Percentiles rank a stretch among this genome's conserved stretches.
These are phyloP conservation scores for Cinclus cinclus DNA, from an alignment of 2,113 vertebrate species.

Conservation along the genomic window DNA sequence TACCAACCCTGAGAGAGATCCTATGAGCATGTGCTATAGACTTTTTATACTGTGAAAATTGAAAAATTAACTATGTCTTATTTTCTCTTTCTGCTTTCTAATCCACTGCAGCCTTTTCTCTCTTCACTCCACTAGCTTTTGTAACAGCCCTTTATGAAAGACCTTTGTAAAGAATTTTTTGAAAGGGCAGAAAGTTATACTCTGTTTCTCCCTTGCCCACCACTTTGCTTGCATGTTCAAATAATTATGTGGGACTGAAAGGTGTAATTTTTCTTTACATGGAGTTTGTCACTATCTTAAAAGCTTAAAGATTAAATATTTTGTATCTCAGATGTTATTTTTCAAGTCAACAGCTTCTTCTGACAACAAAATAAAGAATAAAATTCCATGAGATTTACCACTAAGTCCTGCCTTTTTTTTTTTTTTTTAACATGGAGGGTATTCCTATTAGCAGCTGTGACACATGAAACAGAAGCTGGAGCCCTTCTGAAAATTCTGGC, in stretches of 20 bases:
- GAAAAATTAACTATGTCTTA: neutral
- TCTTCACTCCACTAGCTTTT: neutral
- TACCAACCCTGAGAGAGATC: neutral
- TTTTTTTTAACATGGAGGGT: neutral
- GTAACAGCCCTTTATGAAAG: neutral
- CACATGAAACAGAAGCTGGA: neutral
- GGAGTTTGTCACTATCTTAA: neutral
- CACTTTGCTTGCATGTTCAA: neutral
- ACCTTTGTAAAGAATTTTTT: neutral
- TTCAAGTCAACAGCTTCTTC: neutral
- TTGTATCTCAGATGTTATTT: neutral
- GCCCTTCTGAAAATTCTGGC: neutral
- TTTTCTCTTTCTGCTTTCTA: conserved; percentile 3
- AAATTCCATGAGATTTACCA: neutral
- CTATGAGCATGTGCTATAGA: neutral
- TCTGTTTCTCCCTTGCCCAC: neutral
- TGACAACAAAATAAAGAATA: neutral
- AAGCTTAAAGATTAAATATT: neutral
- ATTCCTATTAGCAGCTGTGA: neutral
- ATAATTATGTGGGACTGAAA: neutral
- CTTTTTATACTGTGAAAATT: neutral
- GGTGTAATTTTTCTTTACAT: neutral
- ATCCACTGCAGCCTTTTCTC: neutral
- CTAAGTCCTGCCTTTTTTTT: neutral
- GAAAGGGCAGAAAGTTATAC: neutral